phyloP scores from a whole-genome alignment of 2,113 vertebrate genomes.

The Solea solea region DNA sequence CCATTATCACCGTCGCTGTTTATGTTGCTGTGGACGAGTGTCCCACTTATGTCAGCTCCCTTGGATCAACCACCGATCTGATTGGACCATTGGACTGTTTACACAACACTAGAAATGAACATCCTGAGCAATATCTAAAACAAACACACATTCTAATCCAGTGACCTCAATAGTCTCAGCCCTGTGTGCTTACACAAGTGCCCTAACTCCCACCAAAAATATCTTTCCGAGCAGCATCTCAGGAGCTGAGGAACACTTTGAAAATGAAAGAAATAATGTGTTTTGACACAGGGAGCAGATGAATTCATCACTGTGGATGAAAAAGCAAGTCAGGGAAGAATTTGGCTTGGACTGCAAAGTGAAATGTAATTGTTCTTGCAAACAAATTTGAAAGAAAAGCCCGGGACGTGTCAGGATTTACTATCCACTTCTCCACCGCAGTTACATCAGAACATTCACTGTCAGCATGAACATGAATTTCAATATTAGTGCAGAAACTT shows the following conservation, averaged over 20 bases:
- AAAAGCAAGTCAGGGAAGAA: background rate
- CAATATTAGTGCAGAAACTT: background rate
- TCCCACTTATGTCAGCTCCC: background rate
- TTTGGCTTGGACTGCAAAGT: background rate
- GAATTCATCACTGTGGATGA: background rate
- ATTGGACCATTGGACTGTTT: conserved; percentile 13
- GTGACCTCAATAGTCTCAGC: conserved; percentile 8
- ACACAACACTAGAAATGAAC: conserved; percentile 10
- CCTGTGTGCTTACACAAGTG: conserved; percentile 8
- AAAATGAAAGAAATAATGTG: conserved; percentile 19
- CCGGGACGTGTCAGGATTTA: background rate
- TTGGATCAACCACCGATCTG: conserved; percentile 18
- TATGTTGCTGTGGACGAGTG: conserved; percentile 18
- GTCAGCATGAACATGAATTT: background rate
- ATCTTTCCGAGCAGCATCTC: background rate
- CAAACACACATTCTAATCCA: conserved; percentile 15
- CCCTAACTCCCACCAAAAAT: background rate
- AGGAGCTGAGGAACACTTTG: background rate
- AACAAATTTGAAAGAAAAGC: background rate
- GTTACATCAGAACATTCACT: conserved; percentile 1
- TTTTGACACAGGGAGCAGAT: background rate
- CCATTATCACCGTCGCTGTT: conserved; percentile 25
- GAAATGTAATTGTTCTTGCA: background rate
- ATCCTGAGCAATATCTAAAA: conserved; percentile 8
- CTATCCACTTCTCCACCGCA: background rate